These are phyloP conservation scores for Allolobophora icterica DNA, from an alignment of 2,888 invertebrate species.

Conservation along the genomic window DNA sequence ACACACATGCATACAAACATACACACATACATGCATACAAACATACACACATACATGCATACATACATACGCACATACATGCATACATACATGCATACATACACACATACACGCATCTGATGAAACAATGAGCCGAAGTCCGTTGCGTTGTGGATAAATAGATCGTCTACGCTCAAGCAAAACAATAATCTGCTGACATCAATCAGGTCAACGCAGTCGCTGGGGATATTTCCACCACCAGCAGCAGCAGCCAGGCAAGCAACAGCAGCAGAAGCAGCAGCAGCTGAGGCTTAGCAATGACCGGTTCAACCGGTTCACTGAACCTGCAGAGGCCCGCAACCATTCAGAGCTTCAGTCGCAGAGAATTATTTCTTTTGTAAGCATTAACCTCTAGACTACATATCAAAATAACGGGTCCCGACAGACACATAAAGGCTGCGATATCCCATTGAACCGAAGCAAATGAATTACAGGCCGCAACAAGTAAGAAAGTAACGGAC, in stretches of 20 bases:
- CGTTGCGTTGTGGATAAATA: constrained; percentile 1
- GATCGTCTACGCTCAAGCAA: neutral
- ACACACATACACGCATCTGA: neutral
- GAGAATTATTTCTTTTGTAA: constrained; percentile 17
- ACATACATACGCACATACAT: too few species aligned
- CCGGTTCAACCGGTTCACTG: neutral
- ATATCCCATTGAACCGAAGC: too few species aligned
- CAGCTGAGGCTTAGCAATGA: neutral
- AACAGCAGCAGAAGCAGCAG: neutral
- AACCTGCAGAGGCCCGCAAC: neutral
- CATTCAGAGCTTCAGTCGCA: neutral
- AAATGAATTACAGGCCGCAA: neutral
- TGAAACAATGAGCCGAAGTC: neutral
- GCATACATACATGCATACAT: neutral
- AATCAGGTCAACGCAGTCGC: neutral
- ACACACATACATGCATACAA: neutral
- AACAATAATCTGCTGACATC: neutral
- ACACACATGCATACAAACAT: too few species aligned
- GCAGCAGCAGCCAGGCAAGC: neutral
- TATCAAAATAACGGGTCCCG: neutral
- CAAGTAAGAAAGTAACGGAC: neutral
- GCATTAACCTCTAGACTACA: neutral
- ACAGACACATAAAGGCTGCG: neutral
- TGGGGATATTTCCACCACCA: neutral
- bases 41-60: too few species aligned